These are phyloP conservation scores for Apamea anceps DNA, from an alignment of 2,888 invertebrate genomes.

Conservation along the genomic window DNA sequence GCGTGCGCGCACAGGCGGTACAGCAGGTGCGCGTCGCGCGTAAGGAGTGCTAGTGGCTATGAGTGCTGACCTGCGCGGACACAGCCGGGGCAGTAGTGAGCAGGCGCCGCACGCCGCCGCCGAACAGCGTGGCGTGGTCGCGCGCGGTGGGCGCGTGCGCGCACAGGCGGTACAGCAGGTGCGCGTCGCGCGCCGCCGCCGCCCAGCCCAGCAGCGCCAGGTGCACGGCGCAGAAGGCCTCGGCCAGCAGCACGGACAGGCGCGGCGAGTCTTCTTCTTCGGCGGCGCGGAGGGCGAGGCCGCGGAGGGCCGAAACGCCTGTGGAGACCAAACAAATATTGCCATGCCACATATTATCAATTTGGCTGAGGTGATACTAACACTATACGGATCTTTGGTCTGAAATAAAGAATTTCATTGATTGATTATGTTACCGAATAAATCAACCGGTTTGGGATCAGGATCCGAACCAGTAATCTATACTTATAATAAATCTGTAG, in stretches of 20 bases:
- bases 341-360: neutral
- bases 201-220: conserved; percentile 98
- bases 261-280: conserved; percentile 98
- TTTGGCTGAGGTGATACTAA: no score
- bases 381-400: no score
- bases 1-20: no score
- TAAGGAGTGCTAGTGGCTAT: no score
- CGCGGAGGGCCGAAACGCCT: conserved; percentile 97
- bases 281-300: conserved; percentile 97
- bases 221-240: conserved; percentile 98
- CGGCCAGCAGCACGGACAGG: conserved; percentile 96
- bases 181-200: conserved; percentile 97
- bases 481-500: no score
- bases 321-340: neutral
- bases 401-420: no score
- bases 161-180: conserved; percentile 96
- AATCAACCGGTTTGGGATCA: neutral
- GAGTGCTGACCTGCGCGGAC: conserved; percentile 75
- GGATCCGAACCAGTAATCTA: neutral
- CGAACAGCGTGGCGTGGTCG: conserved; percentile 96
- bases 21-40: no score
- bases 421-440: neutral
- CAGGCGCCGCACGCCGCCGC: conserved; percentile 96
- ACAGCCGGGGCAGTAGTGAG: conserved; percentile 93
- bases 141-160: conserved; percentile 95